Base-by-base conservation (phyloP, 2,113 vertebrate genomes). In the Entosphenus tridentatus region DNA sequence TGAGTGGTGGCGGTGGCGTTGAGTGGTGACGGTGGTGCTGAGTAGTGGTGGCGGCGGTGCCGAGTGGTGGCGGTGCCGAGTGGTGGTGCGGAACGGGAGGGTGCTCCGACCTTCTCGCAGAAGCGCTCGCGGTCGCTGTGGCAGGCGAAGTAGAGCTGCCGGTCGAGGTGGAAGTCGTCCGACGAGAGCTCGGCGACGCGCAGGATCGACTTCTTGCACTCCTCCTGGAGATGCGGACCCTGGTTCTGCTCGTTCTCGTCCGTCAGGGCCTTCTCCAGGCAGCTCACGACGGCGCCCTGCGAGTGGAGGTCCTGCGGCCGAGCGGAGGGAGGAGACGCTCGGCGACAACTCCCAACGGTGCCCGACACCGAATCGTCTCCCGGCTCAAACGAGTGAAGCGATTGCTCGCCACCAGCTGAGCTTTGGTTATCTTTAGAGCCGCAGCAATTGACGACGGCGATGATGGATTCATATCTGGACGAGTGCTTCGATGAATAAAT, bases 171-270 rank as follows among this genome's bases (percentile, higher is more conserved):
- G 78, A 98, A 98, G 65, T 86, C 84, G 8, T 96, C 92, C 0
- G 92, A 96, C 0, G 92, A 96, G 57, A 98, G 88, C 12, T 98
- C 93, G 0, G 92, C 93, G 1, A 96, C 89, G 1, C 93, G 85
- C 68, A 98, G 85, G 73, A 98, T 98, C 8, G 88, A 76, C 73
- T 96, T 96, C 75, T 92, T 98, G 71, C 93, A 98, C 1, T 81
- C 81, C 1, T 91, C 87, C 70, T 73, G 10, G 17, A 78, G 75
- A 2, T 76, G 80, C 3, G 82, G 79, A 1, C 80, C 77, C 12
- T 75, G 79, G n/a, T 18, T 65, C 71, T 88, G 82, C 76, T 98
- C 90, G 0, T 79, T 87, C 73, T 95, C 88, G 17, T 81, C 84
- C 3, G 96, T 87, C 71, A 96, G 76, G 12, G 82, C 89, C 72